Evolutionary conservation across 2,113 vertebrate species (phyloP), one percentile per base, ranked within the genome.

Genomic region (Macrotis lagotis): DNA sequence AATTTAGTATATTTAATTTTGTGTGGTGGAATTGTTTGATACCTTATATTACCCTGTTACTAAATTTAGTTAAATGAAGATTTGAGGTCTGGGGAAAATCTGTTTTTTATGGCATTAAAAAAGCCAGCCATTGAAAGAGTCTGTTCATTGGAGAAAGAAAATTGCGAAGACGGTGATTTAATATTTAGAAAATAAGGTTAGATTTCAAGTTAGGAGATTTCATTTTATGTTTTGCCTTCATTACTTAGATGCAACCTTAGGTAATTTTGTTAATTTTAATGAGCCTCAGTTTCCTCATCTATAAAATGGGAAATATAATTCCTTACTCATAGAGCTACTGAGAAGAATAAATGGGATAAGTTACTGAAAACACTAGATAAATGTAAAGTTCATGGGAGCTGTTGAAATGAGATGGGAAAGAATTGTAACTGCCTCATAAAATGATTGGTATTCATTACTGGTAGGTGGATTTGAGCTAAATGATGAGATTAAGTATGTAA

Each of bases 401-500:
- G 19, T 44, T 83, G 66, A 44, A 83, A 83, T 83, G 66, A 50
- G 88, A 90, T 19, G 16, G 91, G 90, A 89, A 55, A 50, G 50
- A 96, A 92, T 95, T 94, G 94, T 94, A 88, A 44, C 50, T 92
- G 37, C 88, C n/a, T 55, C 26, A 25, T 93, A 91, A 83, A 94
- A 47, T 51, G 51, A 92, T 93, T 91, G 3, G 95, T 95, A 90
- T 91, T 93, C 93, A 92, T 96, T 96, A 92, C 89, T 94, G 51
- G 50, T 92, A 91, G 53, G 94, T 94, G 49, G 90, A 88, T 89
- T 92, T 74, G 93, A 10, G 59, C 53, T 48, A 49, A 52, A 51
- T 19, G 92, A n/a, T 94, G 94, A 92, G 66, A 96, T 93, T 93
- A 89, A 92, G 66, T 92, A 55, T 93, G 91, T 94, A 51, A 91